Conservation (phyloP, 1,140 invertebrate species). For the Diachasmimorpha longicaudata region DNA sequence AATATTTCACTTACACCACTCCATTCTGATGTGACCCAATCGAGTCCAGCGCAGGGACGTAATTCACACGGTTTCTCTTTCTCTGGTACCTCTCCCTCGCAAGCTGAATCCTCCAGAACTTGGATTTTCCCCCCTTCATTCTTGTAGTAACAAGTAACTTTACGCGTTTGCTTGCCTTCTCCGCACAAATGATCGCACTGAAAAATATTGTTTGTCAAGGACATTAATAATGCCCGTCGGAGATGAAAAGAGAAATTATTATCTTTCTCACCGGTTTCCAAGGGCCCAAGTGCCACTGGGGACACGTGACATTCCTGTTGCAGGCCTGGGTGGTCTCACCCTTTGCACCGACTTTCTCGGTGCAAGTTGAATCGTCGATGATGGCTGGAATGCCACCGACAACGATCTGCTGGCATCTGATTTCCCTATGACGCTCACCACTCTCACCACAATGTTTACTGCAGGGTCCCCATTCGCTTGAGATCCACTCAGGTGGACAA, state of each 20-base stretch:
- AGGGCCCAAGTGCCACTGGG: slow-evolving; percentile 81
- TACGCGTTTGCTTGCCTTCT: slow-evolving; percentile 76
- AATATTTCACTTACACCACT: slow-evolving; percentile 74
- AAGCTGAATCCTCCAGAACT: slow-evolving; percentile 74
- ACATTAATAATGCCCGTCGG: not conserved
- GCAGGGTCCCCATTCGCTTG: slow-evolving; percentile 83
- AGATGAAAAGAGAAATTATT: not conserved
- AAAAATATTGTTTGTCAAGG: slow-evolving; percentile 24
- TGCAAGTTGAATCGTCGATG: slow-evolving; percentile 78
- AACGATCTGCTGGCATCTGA: slow-evolving; percentile 81
- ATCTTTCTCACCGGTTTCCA: slow-evolving; percentile 82
- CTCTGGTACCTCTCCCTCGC: slow-evolving; percentile 73
- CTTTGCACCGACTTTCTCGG: slow-evolving; percentile 70
- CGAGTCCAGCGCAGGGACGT: slow-evolving; percentile 87
- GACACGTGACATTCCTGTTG: slow-evolving; percentile 78
- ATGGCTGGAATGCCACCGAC: slow-evolving; percentile 68
- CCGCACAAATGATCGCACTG: slow-evolving; percentile 90
- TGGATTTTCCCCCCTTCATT: slow-evolving; percentile 72
- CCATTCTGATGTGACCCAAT: slow-evolving; percentile 90
- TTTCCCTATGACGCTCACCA: slow-evolving; percentile 72
- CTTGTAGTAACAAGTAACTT: slow-evolving; percentile 77
- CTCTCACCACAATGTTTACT: slow-evolving; percentile 80
- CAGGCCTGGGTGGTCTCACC: slow-evolving; percentile 75
- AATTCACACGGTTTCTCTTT: slow-evolving; percentile 74
- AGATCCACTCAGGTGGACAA: slow-evolving; percentile 85